Percentiles rank a stretch among this genome's conserved stretches.
phyloP scores from a whole-genome alignment of 92 coral and sea anemone genomes.

The Palythoa caribaeorum region DNA sequence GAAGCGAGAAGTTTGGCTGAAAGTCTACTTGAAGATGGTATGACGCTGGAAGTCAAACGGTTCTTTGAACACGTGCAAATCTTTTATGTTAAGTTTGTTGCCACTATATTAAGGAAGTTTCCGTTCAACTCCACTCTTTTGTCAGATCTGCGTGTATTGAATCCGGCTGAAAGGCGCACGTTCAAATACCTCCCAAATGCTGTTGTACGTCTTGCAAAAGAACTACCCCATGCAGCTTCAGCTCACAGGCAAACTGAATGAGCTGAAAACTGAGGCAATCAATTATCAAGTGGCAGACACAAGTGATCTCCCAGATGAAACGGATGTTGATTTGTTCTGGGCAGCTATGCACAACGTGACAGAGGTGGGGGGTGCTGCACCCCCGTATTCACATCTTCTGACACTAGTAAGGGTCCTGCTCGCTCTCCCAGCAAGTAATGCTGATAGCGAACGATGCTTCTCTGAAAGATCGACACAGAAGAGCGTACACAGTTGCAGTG shows the following conservation, averaged over 20 bases:
- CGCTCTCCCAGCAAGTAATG: slow-evolving; percentile 20
- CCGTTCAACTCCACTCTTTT: slow-evolving; percentile 51
- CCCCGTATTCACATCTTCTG: slow-evolving; percentile 18
- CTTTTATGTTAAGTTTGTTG: slow-evolving; percentile 17
- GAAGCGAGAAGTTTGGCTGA: slow-evolving; percentile 35
- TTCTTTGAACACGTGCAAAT: slow-evolving; percentile 33
- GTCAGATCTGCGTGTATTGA: slow-evolving; percentile 48
- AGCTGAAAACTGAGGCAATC: slow-evolving; percentile 42
- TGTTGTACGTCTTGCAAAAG: slow-evolving; percentile 43
- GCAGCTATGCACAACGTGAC: slow-evolving; percentile 37
- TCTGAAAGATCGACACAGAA: slow-evolving; percentile 31
- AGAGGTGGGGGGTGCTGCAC: slow-evolving; percentile 28
- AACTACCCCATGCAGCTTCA: slow-evolving; percentile 48
- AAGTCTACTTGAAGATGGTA: slow-evolving; percentile 38
- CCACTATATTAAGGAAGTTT: slow-evolving; percentile 26
- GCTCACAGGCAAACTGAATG: slow-evolving; percentile 37
- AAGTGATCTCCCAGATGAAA: slow-evolving; percentile 29
- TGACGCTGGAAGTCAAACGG: slow-evolving; percentile 24
- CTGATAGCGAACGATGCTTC: background rate
- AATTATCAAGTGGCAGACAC: slow-evolving; percentile 31
- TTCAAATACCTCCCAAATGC: slow-evolving; percentile 47
- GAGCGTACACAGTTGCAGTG: slow-evolving; percentile 23
- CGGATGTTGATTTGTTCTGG: slow-evolving; percentile 17
- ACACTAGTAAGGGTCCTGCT: slow-evolving; percentile 28
- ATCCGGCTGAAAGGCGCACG: slow-evolving; percentile 48